Conservation (phyloP, 2,888 invertebrate species). For the Mythimna albipuncta region DNA sequence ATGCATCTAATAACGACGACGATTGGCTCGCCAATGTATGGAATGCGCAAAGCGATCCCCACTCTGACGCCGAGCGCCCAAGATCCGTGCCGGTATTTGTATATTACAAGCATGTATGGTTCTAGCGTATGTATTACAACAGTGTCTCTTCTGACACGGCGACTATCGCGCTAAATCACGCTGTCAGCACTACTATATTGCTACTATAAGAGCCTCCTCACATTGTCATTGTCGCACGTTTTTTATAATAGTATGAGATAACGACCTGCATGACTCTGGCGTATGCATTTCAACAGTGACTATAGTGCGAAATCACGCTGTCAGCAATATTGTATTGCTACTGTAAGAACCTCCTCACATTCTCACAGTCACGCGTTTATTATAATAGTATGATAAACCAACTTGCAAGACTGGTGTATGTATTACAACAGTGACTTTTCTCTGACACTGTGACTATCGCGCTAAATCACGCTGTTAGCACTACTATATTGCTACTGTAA, state of each 20-base stretch:
- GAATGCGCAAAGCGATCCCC: too few species aligned
- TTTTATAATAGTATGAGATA: constrained; percentile 10
- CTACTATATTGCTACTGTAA: constrained; percentile 45
- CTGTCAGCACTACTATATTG: constrained; percentile 53
- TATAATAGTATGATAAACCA: neutral
- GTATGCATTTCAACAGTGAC: constrained; percentile 16
- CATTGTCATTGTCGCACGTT: constrained; percentile 6
- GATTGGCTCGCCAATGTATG: too few species aligned
- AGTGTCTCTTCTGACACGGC: constrained; percentile 37
- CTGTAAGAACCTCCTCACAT: constrained; percentile 34
- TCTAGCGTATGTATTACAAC: constrained; percentile 44
- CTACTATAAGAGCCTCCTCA: constrained; percentile 37
- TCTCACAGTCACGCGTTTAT: neutral
- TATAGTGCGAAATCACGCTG: constrained; percentile 58
- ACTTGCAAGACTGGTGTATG: constrained; percentile 12
- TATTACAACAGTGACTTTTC: constrained; percentile 39
- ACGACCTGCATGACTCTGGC: constrained; percentile 23
- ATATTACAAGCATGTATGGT: constrained; percentile 19
- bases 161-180: constrained; percentile 55
- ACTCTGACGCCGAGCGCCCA: too few species aligned
- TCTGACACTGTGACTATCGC: constrained; percentile 45
- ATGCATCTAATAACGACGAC: too few species aligned
- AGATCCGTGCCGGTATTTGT: too few species aligned
- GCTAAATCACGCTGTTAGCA: constrained; percentile 58
- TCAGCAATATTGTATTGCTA: constrained; percentile 50